These are phyloP conservation scores for Stenoptilia bipunctidactyla DNA, from an alignment of 2,888 invertebrate species.

Conservation along the genomic window DNA sequence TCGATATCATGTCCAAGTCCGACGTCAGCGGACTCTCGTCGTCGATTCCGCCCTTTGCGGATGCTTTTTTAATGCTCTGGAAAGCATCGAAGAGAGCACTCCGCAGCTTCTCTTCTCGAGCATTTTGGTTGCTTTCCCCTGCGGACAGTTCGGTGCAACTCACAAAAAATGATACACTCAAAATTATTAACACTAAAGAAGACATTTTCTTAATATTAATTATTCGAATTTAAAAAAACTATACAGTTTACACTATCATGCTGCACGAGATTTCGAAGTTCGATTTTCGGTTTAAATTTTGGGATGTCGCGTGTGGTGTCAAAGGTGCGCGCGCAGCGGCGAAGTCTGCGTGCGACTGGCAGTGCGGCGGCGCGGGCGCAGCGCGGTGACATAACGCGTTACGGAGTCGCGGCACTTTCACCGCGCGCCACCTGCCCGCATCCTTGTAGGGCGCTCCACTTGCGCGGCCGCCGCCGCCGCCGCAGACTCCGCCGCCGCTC, in stretches of 20 bases:
- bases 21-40: conserved; percentile 38
- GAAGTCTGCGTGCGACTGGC: conserved; percentile 52
- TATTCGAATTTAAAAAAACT: conserved; percentile 17
- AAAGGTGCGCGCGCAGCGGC: conserved; percentile 51
- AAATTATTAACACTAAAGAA: conserved; percentile 39
- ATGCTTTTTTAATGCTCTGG: conserved; percentile 56
- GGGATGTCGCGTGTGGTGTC: conserved; percentile 14
- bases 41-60: conserved; percentile 46
- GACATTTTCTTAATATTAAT: conserved; percentile 32
- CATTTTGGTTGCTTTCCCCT: conserved; percentile 37
- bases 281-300: conserved; percentile 9
- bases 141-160: conserved; percentile 32
- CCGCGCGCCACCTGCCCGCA: conserved; percentile 27
- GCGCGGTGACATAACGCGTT: conserved; percentile 56
- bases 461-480: not conserved
- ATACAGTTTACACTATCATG: conserved; percentile 35
- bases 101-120: conserved; percentile 51
- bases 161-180: conserved; percentile 39
- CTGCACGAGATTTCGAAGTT: conserved; percentile 17
- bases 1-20: conserved; percentile 26
- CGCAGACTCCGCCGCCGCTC: no score
- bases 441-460: conserved; percentile 25
- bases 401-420: conserved; percentile 52
- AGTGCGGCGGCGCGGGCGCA: conserved; percentile 19
- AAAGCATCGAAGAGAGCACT: conserved; percentile 60